A percentile compares a stretch with the other conserved stretches of the same genome.
Conservation (phyloP, 2,797 vertebrate genomes). For the Poliocrania exsul region DNA sequence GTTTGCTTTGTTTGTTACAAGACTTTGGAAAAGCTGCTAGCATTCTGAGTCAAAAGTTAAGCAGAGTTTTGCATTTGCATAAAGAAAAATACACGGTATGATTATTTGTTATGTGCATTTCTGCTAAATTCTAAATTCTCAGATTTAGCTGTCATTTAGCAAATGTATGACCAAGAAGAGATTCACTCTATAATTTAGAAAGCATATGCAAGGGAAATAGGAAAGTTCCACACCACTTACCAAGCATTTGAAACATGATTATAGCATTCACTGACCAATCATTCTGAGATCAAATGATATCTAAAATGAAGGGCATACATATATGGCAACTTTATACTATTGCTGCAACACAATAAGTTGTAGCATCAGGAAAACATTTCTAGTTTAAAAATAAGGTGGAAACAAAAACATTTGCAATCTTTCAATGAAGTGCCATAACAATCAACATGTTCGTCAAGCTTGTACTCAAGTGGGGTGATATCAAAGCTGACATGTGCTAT, state of each 20-base stretch:
- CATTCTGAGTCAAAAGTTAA: neutral
- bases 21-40: neutral
- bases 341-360: neutral
- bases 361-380: neutral
- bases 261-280: neutral
- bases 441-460: neutral
- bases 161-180: neutral
- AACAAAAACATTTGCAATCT: neutral
- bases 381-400: neutral
- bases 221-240: neutral
- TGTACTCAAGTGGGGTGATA: neutral
- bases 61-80: neutral
- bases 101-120: neutral
- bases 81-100: fast-evolving
- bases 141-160: neutral
- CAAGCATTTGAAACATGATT: neutral
- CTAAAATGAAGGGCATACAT: neutral
- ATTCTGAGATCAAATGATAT: neutral
- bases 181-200: neutral
- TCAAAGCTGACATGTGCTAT: neutral
- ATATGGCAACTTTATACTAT: neutral
- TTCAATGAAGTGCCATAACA: neutral
- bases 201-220: neutral
- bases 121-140: neutral
- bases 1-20: neutral